These are phyloP conservation scores for Cladopsammia gracilis DNA, from an alignment of 64 coral and sea anemone species.

Conservation along the genomic window DNA sequence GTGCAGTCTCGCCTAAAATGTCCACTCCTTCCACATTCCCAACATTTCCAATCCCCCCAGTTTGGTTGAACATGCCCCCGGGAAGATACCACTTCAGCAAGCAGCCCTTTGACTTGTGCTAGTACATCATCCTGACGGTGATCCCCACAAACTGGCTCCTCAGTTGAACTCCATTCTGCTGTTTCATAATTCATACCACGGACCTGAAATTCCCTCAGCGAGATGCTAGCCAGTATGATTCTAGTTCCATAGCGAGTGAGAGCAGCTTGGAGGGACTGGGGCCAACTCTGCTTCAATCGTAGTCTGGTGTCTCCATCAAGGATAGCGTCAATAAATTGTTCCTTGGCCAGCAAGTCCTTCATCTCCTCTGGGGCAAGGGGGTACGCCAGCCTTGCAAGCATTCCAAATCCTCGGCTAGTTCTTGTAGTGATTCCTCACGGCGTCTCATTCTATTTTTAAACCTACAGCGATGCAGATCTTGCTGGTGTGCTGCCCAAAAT, in stretches of 20 bases:
- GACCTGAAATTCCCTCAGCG: not conserved
- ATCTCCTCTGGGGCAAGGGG: conserved; percentile 43
- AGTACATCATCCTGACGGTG: not conserved
- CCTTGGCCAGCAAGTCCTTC: conserved; percentile 48
- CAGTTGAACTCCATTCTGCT: not conserved
- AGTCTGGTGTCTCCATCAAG: conserved; percentile 53
- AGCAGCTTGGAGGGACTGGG: conserved; percentile 27
- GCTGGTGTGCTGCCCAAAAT: not conserved
- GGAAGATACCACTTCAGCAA: not conserved
- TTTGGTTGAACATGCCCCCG: not conserved
- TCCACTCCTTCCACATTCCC: not conserved
- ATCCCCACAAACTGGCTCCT: too few species aligned
- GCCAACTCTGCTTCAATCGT: conserved; percentile 31
- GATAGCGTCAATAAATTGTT: conserved; percentile 76
- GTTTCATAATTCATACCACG: not conserved
- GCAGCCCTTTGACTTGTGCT: not conserved
- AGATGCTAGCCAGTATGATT: conserved; percentile 32
- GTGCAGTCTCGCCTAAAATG: conserved; percentile 11
- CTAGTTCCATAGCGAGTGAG: conserved; percentile 46
- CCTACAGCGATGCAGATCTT: not conserved
- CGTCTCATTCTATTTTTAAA: conserved; percentile 2
- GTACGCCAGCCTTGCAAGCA: conserved; percentile 28
- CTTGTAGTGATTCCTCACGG: conserved; percentile 2
- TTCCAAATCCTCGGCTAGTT: not conserved
- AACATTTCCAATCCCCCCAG: too few species aligned